Evolutionary conservation across 53 echinoderm and acorn worm species (phyloP), one percentile per base, ranked within the genome.

Genomic region (Apostichopus leukothele): DNA sequence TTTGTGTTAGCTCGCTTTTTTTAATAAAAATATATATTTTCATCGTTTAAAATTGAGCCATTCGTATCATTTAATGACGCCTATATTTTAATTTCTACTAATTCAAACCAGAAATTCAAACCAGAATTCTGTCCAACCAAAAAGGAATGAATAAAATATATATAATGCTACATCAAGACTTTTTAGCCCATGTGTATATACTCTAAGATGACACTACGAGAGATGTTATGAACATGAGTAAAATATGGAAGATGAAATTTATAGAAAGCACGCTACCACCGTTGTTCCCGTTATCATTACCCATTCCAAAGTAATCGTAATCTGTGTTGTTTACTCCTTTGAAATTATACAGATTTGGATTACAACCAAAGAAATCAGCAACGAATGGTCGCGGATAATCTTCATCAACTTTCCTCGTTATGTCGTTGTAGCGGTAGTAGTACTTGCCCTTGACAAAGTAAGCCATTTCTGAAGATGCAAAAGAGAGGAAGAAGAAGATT

Each of bases 391-490:
- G 67, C 0, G 96, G 96, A 26, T 90, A 91, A 10, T 89, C 94
- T 16, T 90, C 90, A 39, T 94, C 96, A 0, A 92, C 94, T 16
- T 88, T 77, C 9, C 89, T 66, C 9, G 86, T 79, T 4, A 91
- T 57, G 83, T 96, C 94, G 53, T 92, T 91, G 90, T 96, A 96
- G n/a, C 94, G 92, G 83, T 76, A 96, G 89, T 96, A 96, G 20
- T 92, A 92, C 20, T 84, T 91, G 14, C 96, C 96, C 22, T 91
- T 91, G 67, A 96, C 19, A 78, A 96, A 96, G 90, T 96, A 96
- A 18, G 92, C 89, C 12, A 88, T 74, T 61, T 88, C 96, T 93
- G 91, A 5, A 18, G 60, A 57, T 9, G 25, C 0, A 25, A 57
- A 10, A 57, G 7, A 39, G 3, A 39, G 39, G 39, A 39, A 39